Evolutionary conservation across 2,113 vertebrate genomes (phyloP).

Genomic region (Apistogramma diplotaenia): DNA sequence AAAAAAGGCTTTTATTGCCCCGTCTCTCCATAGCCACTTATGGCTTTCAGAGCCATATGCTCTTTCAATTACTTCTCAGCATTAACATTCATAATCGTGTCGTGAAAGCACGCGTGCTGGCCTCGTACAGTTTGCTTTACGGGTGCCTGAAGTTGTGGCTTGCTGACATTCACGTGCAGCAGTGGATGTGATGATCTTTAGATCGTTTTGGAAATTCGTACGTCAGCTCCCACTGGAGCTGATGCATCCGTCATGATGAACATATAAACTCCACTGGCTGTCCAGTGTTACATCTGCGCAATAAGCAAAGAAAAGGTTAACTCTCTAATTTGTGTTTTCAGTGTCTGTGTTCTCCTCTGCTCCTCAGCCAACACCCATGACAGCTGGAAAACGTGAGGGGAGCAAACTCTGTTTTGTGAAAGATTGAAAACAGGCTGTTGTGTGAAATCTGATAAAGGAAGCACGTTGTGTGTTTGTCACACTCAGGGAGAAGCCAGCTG

Average conservation of each 20-base stretch:
- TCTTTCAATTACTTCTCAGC: slow-evolving; percentile 30
- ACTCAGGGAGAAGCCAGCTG: not conserved
- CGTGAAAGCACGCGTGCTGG: slow-evolving; percentile 22
- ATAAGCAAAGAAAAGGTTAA: slow-evolving; percentile 37
- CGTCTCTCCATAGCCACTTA: not conserved
- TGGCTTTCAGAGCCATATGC: slow-evolving; percentile 18
- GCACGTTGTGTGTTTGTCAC: not conserved
- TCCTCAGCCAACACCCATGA: not conserved
- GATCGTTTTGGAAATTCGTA: slow-evolving; percentile 11
- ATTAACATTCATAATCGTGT: slow-evolving; percentile 50
- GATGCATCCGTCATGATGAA: slow-evolving; percentile 1
- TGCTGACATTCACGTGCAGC: not conserved
- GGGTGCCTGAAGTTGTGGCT: not conserved
- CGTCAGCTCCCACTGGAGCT: slow-evolving; percentile 28
- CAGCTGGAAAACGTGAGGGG: not conserved
- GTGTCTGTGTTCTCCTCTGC: not conserved
- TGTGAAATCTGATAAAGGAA: not conserved
- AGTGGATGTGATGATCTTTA: slow-evolving; percentile 24
- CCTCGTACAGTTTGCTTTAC: not conserved
- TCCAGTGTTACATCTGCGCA: slow-evolving; percentile 15
- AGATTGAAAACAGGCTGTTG: not conserved
- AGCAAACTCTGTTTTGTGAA: not conserved
- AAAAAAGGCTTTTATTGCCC: slow-evolving; percentile 22
- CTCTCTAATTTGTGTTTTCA: not conserved
- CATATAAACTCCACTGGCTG: not conserved